These are phyloP conservation scores for Camponotus vicinus DNA, from an alignment of 1,140 invertebrate species.

Conservation along the genomic window DNA sequence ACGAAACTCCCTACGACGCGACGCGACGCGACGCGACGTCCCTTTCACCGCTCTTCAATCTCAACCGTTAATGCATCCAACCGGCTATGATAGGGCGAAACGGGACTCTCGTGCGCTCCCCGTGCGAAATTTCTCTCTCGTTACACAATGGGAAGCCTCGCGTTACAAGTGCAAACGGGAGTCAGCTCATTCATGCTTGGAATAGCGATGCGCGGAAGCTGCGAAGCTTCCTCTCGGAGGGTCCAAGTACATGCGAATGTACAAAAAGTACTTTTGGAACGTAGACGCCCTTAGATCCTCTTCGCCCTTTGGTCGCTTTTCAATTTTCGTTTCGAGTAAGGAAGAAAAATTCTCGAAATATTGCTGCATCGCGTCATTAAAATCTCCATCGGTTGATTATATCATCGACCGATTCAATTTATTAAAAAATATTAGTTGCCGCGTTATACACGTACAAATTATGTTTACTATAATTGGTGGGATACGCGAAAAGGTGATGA, in stretches of 20 bases:
- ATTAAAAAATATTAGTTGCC: too few relatives aligned
- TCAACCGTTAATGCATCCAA: constrained; percentile 44
- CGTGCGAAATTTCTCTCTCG: constrained; percentile 48
- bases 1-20: constrained; percentile 16
- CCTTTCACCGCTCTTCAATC: constrained; percentile 43
- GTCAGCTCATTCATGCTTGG: constrained; percentile 20
- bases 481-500: too few relatives aligned
- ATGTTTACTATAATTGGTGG: too few relatives aligned
- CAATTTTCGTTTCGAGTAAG: background rate
- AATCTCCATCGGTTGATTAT: too few relatives aligned
- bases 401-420: too few relatives aligned
- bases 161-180: constrained; percentile 60
- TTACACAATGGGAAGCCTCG: constrained; percentile 62
- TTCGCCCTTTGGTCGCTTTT: background rate
- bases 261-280: constrained; percentile 33
- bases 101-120: background rate
- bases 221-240: background rate
- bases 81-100: constrained; percentile 46
- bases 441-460: too few relatives aligned
- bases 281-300: background rate
- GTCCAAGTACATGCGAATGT: constrained; percentile 11
- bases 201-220: constrained; percentile 44
- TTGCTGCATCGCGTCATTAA: too few relatives aligned
- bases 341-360: background rate
- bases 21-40: constrained; percentile 7